Evolutionary conservation across 2,797 vertebrate species (phyloP).

Genomic region (Melanogrammus aeglefinus): DNA sequence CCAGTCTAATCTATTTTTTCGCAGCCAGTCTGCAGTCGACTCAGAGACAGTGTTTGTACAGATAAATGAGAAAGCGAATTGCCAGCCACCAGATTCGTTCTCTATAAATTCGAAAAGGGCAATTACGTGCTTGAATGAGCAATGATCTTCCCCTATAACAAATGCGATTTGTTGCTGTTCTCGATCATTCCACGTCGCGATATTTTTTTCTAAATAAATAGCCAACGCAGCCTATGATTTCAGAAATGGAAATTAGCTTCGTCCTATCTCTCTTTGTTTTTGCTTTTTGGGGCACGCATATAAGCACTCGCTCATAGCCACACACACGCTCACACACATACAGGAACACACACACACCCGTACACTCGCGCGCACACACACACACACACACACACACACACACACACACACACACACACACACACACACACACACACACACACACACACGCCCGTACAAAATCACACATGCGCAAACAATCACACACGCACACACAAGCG

Average conservation of each 20-base stretch:
- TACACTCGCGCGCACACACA: no score
- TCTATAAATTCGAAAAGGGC: constrained; percentile 27
- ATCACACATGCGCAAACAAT: no score
- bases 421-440: not conserved
- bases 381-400: not conserved
- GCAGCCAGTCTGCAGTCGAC: not conserved
- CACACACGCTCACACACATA: not conserved
- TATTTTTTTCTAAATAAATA: not conserved
- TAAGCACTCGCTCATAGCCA: no score
- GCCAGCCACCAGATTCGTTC: constrained; percentile 26
- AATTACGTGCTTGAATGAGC: constrained; percentile 39
- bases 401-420: not conserved
- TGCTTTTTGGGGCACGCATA: no score
- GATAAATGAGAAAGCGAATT: constrained; percentile 19
- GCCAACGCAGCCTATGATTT: not conserved
- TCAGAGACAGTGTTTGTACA: constrained; percentile 5
- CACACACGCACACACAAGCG: no score
- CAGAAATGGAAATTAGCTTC: not conserved
- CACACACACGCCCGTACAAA: no score
- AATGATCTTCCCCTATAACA: constrained; percentile 25
- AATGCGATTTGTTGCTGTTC: not conserved
- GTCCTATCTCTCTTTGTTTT: not conserved
- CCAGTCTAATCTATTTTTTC: not conserved
- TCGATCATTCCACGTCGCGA: not conserved
- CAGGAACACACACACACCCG: no score